Base-by-base conservation (phyloP, 2,797 vertebrate species). In the Phoeniculus purpureus region DNA sequence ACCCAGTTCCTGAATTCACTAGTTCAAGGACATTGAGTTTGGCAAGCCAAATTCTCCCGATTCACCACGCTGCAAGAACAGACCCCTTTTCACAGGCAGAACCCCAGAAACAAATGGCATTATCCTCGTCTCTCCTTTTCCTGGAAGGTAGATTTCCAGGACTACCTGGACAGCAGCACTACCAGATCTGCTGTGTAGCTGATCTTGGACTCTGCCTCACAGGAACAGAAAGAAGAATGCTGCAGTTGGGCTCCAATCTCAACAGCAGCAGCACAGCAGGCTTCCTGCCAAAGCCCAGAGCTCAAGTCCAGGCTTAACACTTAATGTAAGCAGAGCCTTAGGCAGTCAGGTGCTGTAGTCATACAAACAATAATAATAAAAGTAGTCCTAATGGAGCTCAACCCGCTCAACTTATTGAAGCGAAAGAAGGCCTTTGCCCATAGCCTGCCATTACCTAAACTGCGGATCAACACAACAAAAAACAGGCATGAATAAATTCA, bases 301-400 rank as follows among this genome's bases (percentile, higher is more conserved):
- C 95, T 94, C 95, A 95, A 95, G 93, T 48, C 92, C 78, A 68
- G 92, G 94, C 95, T 95, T 94, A 95, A 82, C 94, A 94, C 93
- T 94, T 90, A 80, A 93, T 94, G 95, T 82, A 82, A 93, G 94
- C 79, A 94, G 94, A 94, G 95, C 95, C 95, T 85, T 92, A 95
- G 95, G 95, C 95, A 92, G 84, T 95, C 95, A 96, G 95, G 93
- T 96, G 94, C 94, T 94, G 81, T 12, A 96, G 89, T 89, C 92
- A 80, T 55, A 82, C 84, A 92, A 89, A 94, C 84, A 93, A 92
- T 80, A 94, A 89, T 85, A 95, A 94, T 80, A 92, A 94, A 94
- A 90, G 78, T 59, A 93, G 88, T 93, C 89, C 92, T 95, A 86
- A 91, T 76, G 91, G 93, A 94, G 94, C 85, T 94, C 91, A 91